These are phyloP conservation scores for Anthonomus grandis DNA, from an alignment of 1,140 invertebrate genomes.

Conservation along the genomic window DNA sequence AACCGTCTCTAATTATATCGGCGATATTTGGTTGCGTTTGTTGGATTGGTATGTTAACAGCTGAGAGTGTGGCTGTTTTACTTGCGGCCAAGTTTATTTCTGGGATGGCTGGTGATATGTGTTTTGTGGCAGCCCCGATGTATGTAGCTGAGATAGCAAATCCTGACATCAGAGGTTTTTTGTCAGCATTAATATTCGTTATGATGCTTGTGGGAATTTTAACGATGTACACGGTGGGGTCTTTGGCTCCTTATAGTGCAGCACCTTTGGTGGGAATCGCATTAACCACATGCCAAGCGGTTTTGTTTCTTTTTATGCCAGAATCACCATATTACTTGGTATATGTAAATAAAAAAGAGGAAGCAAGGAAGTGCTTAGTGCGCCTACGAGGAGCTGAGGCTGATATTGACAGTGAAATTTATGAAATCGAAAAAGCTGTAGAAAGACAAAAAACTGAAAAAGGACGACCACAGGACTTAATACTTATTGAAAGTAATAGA, in stretches of 20 bases:
- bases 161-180: conserved; percentile 34
- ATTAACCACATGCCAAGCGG: conserved; percentile 14
- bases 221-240: conserved; percentile 33
- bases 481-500: conserved; percentile 34
- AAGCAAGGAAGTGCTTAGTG: conserved; percentile 52
- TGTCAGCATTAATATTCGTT: conserved; percentile 32
- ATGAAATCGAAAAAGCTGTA: conserved; percentile 30
- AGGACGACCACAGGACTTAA: conserved; percentile 28
- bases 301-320: conserved; percentile 35
- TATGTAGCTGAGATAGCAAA: conserved; percentile 42
- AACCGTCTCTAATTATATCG: conserved; percentile 55
- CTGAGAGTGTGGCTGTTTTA: conserved; percentile 47
- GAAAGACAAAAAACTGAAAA: conserved; percentile 31
- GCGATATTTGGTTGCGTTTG: conserved; percentile 58
- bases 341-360: conserved; percentile 43
- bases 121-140: conserved; percentile 40
- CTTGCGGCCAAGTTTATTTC: conserved; percentile 51
- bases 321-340: conserved; percentile 38
- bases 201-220: conserved; percentile 35
- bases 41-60: conserved; percentile 57
- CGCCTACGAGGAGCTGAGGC: conserved; percentile 47
- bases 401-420: conserved; percentile 43
- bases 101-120: conserved; percentile 37
- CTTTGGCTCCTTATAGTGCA: conserved; percentile 26
- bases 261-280: conserved; percentile 28